Conservation (phyloP, 2,888 invertebrate species). For the Rhingia campestris region DNA sequence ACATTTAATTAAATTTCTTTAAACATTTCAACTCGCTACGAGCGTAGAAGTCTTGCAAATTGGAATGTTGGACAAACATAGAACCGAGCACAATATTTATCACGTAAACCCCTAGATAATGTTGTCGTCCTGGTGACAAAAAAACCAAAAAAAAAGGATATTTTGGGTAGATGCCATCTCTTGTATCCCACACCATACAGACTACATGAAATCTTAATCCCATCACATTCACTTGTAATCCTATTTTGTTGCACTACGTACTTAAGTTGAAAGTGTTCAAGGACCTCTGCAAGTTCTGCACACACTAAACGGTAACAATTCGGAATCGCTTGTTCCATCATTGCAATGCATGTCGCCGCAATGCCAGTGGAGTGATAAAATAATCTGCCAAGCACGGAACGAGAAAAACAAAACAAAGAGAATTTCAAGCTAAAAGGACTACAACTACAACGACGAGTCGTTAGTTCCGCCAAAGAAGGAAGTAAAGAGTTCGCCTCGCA, state of each 20-base stretch:
- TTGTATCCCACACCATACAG: no score
- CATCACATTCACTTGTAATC: conserved; percentile 48
- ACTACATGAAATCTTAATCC: conserved; percentile 49
- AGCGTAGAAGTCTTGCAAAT: no score
- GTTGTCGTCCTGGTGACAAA: not conserved
- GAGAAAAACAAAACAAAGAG: conserved; percentile 36
- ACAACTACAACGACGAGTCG: not conserved
- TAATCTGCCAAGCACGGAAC: conserved; percentile 42
- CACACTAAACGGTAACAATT: conserved; percentile 57
- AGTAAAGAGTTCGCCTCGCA: conserved; percentile 51
- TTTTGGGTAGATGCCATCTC: no score
- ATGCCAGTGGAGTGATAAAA: conserved; percentile 44
- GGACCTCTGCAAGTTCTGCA: not conserved
- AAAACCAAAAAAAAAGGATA: no score
- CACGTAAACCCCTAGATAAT: no score
- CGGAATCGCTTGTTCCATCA: conserved; percentile 60
- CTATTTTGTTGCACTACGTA: conserved; percentile 37
- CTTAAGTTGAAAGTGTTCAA: conserved; percentile 41
- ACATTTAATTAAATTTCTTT: conserved; percentile 46
- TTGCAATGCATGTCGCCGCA: conserved; percentile 52
- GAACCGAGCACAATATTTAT: no score
- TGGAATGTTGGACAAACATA: no score
- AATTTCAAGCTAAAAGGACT: conserved; percentile 39
- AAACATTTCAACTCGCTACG: not conserved
- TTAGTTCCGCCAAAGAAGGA: conserved; percentile 29